Evolutionary conservation across 2,113 vertebrate species (phyloP).

Genomic region (Colaptes auratus): DNA sequence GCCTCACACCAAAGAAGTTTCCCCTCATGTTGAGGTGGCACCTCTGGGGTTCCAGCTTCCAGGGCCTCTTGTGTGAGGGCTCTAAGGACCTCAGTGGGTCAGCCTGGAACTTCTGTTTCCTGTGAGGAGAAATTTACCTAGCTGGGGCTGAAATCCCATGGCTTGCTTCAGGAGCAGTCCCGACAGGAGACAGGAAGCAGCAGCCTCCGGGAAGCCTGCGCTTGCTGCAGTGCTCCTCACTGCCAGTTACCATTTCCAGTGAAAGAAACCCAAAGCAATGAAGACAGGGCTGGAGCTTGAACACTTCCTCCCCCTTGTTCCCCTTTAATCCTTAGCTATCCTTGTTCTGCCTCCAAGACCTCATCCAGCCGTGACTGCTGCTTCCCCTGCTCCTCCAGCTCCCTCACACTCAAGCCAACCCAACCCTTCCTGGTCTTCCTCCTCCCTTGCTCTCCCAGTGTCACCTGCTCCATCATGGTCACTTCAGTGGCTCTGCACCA

Average conservation of each 20-base stretch:
- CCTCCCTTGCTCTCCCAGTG: not conserved
- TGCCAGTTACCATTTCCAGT: slow-evolving; percentile 7
- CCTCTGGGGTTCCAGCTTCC: no score
- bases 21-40: no score
- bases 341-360: not conserved
- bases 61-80: not conserved
- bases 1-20: no score
- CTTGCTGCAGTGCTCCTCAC: not conserved
- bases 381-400: not conserved
- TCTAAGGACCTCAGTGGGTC: not conserved
- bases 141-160: not conserved
- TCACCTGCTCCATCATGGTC: not conserved
- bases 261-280: slow-evolving; percentile 3
- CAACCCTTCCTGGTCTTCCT: not conserved
- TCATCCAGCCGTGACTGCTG: not conserved
- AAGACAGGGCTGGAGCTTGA: not conserved
- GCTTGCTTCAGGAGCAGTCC: not conserved
- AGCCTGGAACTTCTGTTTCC: not conserved
- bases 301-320: not conserved
- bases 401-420: not conserved
- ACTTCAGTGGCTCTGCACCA: not conserved
- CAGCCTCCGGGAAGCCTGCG: not conserved
- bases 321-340: slow-evolving; percentile 1
- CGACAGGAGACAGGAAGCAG: not conserved
- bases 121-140: not conserved